phyloP scores from a whole-genome alignment of 2,888 invertebrate genomes.

The Pomacea canaliculata region DNA sequence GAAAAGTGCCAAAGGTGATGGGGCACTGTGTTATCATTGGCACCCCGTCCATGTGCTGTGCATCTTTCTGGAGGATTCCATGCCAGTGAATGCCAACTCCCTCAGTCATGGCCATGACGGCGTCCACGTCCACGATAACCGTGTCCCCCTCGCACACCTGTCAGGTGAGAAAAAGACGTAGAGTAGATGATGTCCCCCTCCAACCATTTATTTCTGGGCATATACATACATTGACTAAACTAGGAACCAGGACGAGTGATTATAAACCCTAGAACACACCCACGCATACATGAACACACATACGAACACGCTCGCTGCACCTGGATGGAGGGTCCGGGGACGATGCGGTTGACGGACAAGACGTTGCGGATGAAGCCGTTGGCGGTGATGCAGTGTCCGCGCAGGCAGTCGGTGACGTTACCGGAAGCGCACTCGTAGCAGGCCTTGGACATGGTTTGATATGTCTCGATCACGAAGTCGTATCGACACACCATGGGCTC shows the following conservation, averaged over 20 bases:
- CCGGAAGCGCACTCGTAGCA: conserved; percentile 83
- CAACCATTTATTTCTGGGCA: no score
- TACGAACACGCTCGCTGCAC: conserved; percentile 22
- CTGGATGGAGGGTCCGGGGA: conserved; percentile 85
- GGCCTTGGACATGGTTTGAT: conserved; percentile 86
- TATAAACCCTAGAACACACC: no score
- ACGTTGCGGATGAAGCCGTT: conserved; percentile 85
- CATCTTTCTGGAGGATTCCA: conserved; percentile 72
- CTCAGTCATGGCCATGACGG: conserved; percentile 80
- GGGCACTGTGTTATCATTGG: conserved; percentile 61
- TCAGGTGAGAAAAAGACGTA: no score
- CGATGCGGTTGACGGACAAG: conserved; percentile 81
- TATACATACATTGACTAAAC: no score
- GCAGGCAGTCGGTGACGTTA: conserved; percentile 80
- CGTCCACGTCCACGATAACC: conserved; percentile 85
- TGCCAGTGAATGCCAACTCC: conserved; percentile 93
- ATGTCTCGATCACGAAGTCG: conserved; percentile 83
- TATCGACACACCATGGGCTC: conserved; percentile 80
- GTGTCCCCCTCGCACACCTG: conserved; percentile 89
- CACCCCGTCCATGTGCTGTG: conserved; percentile 64
- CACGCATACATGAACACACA: no score
- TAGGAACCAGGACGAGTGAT: no score
- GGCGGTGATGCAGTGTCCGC: conserved; percentile 85
- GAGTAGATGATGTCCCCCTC: no score
- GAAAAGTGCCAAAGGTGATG: conserved; percentile 51